A percentile compares a stretch with the other conserved stretches of the same genome.
These are phyloP conservation scores for Sitodiplosis mosellana DNA, from an alignment of 1,140 invertebrate genomes.

Conservation along the genomic window DNA sequence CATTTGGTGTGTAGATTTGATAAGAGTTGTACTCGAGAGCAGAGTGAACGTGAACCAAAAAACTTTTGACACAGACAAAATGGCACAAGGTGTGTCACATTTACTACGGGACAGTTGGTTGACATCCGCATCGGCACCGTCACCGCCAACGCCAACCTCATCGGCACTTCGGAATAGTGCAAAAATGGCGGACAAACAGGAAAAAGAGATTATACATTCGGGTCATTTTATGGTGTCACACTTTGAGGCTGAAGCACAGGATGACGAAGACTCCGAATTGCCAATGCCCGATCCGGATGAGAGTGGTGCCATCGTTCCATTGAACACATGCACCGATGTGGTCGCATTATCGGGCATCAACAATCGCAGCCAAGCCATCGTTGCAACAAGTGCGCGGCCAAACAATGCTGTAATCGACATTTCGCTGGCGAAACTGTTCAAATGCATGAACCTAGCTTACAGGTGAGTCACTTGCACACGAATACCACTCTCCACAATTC, in stretches of 20 bases:
- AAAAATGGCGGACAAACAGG: neutral
- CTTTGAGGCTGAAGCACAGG: slow-evolving; percentile 82
- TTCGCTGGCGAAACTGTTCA: slow-evolving; percentile 84
- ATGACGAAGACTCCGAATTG: slow-evolving; percentile 42
- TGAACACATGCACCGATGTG: slow-evolving; percentile 19
- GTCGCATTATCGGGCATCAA: slow-evolving; percentile 11
- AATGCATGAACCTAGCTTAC: slow-evolving; percentile 92
- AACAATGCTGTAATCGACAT: slow-evolving; percentile 57
- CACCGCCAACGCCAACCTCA: too few species aligned
- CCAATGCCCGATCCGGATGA: slow-evolving; percentile 45
- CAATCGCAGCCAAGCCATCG: slow-evolving; percentile 20
- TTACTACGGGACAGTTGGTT: too few species aligned
- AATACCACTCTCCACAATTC: too few species aligned
- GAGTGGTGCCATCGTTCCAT: slow-evolving; percentile 6
- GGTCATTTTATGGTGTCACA: slow-evolving; percentile 97
- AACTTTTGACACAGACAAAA: too few species aligned
- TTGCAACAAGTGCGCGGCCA: slow-evolving; percentile 28
- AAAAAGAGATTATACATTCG: slow-evolving; percentile 72
- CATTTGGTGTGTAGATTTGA: too few species aligned
- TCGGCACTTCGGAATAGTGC: too few species aligned
- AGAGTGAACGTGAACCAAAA: too few species aligned
- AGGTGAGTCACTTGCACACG: slow-evolving; percentile 42
- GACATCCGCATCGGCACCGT: too few species aligned
- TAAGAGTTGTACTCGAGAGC: too few species aligned
- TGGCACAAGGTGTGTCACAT: too few species aligned